phyloP scores from a whole-genome alignment of 2,888 invertebrate species.

The Monochamus alternatus region DNA sequence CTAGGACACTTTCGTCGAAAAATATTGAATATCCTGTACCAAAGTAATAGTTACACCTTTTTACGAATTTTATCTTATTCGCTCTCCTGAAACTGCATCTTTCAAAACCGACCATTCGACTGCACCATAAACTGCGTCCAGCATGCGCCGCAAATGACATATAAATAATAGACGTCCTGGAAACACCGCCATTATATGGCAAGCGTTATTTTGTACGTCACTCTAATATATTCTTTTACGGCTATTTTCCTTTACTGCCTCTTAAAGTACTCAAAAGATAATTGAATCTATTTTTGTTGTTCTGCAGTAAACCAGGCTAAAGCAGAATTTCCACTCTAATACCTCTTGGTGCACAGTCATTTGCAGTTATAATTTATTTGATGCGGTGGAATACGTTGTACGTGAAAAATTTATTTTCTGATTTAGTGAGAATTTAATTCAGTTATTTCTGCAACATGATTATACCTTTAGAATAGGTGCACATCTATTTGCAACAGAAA shows the following conservation, averaged over 20 bases:
- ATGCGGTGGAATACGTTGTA: not conserved
- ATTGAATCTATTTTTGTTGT: conserved; percentile 15
- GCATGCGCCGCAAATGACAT: conserved; percentile 18
- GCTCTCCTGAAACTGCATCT: conserved; percentile 1
- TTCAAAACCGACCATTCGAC: not conserved
- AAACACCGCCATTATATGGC: conserved; percentile 13
- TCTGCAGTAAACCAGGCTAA: conserved; percentile 1
- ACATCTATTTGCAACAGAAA: too few species aligned
- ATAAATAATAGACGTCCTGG: conserved; percentile 16
- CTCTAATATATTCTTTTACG: conserved; percentile 10
- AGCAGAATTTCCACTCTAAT: conserved; percentile 9
- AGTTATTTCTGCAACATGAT: too few species aligned
- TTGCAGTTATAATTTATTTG: not conserved
- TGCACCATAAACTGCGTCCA: conserved; percentile 25
- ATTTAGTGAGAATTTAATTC: not conserved
- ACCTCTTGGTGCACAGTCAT: not conserved
- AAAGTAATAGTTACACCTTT: too few species aligned
- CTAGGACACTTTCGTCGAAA: too few species aligned
- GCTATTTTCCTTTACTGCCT: conserved; percentile 16
- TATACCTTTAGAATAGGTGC: too few species aligned
- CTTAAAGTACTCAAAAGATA: conserved; percentile 13
- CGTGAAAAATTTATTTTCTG: not conserved
- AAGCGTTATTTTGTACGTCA: conserved; percentile 14
- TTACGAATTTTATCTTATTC: not conserved
- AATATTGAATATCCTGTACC: too few species aligned